Evolutionary conservation across 2,888 invertebrate genomes (phyloP), one percentile per base, ranked within the genome.

Genomic region (Sepioteuthis lessoniana): DNA sequence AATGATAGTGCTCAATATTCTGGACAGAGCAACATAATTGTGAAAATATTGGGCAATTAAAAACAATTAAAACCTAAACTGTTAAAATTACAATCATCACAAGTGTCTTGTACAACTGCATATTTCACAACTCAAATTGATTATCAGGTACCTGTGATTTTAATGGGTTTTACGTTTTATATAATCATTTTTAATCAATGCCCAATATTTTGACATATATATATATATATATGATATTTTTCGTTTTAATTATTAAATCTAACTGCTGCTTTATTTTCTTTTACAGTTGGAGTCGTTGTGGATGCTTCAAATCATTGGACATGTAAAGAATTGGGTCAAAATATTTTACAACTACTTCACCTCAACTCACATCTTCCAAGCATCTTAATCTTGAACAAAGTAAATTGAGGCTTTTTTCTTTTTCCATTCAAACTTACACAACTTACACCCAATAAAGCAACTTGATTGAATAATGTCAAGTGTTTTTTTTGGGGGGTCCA

Each of bases 321-420:
- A 0, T 98, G 98, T 95, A 98, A 98, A 91, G 97, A 97, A 93
- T 97, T 99, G 37, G 98, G 98, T 97, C 96, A 97, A 1, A 98
- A 98, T 97, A 97, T 99, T 0, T 96, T 98, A 5, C 97, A 98
- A 55, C 97, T 98, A 94, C 97, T 99, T 8, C 97, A 98, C 95
- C 97, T 98, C 21, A 97, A 98, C 96, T 97, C 98, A 47, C 96
- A 97, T 25, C 97, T 97, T 94, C 97, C 97, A n/a, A 97, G 97
- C 0, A 98, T 99, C 96, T 97, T 99, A 37, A 98, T 99, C 94
- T 97, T 99, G 37, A 99, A 99, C 97, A 99, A 99, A 98, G 98
- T 98, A 94, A 97, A 97, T 96, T 46, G 0, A 10, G 38, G 8
- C 31, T 10, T 16, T 21, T 31, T 90, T 90, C 25, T 3, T 90